These are phyloP conservation scores for Craterocephalus amniculus DNA, from an alignment of 2,797 vertebrate genomes.

Conservation along the genomic window DNA sequence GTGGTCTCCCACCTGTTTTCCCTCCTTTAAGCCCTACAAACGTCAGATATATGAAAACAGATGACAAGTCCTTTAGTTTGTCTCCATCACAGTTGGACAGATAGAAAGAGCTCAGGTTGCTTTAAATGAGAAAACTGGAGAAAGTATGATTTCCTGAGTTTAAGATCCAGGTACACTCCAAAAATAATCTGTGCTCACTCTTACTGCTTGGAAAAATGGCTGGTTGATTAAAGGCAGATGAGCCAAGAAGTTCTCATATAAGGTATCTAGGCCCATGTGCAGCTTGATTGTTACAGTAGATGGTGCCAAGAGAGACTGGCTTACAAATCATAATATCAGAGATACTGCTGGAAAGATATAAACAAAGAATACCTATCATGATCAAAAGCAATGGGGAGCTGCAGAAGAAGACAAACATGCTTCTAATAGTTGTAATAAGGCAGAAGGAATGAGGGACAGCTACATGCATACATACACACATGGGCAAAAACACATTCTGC, in stretches of 20 bases:
- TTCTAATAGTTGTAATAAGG: slow-evolving; percentile 21
- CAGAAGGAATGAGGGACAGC: slow-evolving; percentile 5
- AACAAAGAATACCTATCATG: neutral
- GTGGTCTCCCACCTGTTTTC: slow-evolving; percentile 32
- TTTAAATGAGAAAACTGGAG: slow-evolving; percentile 63
- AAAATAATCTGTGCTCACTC: slow-evolving; percentile 55
- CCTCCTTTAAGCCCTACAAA: slow-evolving; percentile 34
- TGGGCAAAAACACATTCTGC: slow-evolving; percentile 1
- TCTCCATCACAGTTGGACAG: slow-evolving; percentile 59
- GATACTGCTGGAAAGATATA: neutral
- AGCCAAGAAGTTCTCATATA: slow-evolving; percentile 58
- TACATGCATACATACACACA: neutral
- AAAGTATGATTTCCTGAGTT: slow-evolving; percentile 69
- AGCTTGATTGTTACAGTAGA: slow-evolving; percentile 21
- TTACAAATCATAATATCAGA: slow-evolving; percentile 26
- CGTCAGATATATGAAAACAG: slow-evolving; percentile 49
- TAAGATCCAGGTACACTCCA: slow-evolving; percentile 55
- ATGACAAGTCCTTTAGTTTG: slow-evolving; percentile 37
- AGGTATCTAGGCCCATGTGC: slow-evolving; percentile 34
- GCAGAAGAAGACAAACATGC: slow-evolving; percentile 4
- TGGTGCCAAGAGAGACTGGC: neutral
- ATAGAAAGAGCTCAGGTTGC: slow-evolving; percentile 49
- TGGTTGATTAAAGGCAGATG: slow-evolving; percentile 57
- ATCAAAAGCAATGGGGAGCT: slow-evolving; percentile 6
- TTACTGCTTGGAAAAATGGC: slow-evolving; percentile 55